Evolutionary conservation across 2,113 vertebrate species (phyloP).

Genomic region (Pachycephala philippinensis): DNA sequence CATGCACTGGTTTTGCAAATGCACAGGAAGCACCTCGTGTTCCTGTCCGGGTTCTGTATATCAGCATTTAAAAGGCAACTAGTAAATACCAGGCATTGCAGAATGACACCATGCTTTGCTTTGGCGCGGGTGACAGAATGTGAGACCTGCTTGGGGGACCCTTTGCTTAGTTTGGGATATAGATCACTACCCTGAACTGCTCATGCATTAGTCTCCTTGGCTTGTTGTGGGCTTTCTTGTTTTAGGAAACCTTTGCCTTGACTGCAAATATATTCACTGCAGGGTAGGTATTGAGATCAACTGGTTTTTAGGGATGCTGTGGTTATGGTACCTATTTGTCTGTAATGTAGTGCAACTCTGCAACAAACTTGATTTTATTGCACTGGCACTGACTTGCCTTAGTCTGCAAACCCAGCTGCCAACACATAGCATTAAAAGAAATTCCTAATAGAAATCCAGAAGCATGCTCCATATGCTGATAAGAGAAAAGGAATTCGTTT

Average conservation of each 20-base stretch:
- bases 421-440: not conserved
- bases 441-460: not conserved
- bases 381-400: not conserved
- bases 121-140: not conserved
- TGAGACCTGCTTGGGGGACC: not conserved
- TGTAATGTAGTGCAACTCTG: not conserved
- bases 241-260: not conserved
- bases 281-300: not conserved
- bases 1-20: not conserved
- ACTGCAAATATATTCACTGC: fast-evolving
- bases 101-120: not conserved
- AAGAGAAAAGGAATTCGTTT: not conserved
- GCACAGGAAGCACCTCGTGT: constrained; percentile 30
- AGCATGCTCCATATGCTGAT: not conserved
- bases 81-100: constrained; percentile 22
- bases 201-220: not conserved
- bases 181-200: not conserved
- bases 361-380: not conserved
- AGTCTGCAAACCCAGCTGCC: not conserved
- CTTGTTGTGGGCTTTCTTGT: not conserved
- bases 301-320: not conserved
- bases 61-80: not conserved
- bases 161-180: not conserved
- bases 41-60: not conserved
- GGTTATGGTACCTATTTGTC: not conserved